phyloP scores from a whole-genome alignment of 1,140 invertebrate genomes.

The Galendromus occidentalis region DNA sequence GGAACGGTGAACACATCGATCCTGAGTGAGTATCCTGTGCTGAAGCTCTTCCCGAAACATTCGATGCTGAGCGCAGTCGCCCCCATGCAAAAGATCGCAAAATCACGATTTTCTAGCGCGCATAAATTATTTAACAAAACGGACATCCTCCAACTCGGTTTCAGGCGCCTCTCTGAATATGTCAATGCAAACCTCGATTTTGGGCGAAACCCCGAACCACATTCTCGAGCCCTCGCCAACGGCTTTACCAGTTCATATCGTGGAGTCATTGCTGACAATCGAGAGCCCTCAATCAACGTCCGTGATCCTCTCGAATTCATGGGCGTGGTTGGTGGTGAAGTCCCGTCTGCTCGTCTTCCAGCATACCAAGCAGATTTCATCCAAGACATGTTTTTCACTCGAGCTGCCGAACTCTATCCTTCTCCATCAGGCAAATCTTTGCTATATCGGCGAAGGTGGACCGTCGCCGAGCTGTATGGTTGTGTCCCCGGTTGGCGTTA shows the following conservation, averaged over 20 bases:
- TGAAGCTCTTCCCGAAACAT: no score
- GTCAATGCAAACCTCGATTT: neutral
- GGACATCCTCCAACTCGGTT: no score
- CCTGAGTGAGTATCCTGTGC: no score
- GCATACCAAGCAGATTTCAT: neutral
- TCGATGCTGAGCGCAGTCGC: no score
- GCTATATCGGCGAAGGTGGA: neutral
- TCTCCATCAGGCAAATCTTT: neutral
- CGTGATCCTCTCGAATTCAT: neutral
- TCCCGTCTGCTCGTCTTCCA: neutral
- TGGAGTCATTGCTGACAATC: neutral
- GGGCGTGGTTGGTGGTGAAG: neutral
- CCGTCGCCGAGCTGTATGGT: neutral
- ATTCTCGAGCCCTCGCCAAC: neutral
- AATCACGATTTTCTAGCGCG: no score
- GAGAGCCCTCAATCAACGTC: neutral
- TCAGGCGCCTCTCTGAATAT: neutral
- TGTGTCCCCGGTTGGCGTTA: neutral
- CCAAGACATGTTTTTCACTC: neutral
- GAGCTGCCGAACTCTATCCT: conserved; percentile 1
- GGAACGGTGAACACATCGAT: no score
- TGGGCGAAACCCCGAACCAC: neutral
- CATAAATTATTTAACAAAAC: no score
- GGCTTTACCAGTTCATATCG: neutral
- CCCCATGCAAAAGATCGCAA: no score